A percentile compares a stretch with the other conserved stretches of the same genome.
Evolutionary conservation across 2,888 invertebrate species (phyloP).

Genomic region (Epistrophella euchroma): DNA sequence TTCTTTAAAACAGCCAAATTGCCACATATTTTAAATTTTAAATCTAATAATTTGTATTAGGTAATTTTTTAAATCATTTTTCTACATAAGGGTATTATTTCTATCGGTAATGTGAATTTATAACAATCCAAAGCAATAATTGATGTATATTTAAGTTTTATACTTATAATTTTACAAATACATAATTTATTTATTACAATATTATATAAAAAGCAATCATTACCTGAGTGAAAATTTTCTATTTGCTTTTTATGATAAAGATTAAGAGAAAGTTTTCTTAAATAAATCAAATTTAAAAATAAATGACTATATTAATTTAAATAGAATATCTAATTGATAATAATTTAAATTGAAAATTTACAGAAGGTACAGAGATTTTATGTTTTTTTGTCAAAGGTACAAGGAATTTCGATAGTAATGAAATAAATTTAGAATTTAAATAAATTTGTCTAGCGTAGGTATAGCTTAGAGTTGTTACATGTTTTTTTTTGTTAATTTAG

Average conservation of each 20-base stretch:
- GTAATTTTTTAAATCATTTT: constrained; percentile 13
- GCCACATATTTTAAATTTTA: constrained; percentile 15
- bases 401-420: constrained; percentile 29
- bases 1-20: constrained; percentile 49
- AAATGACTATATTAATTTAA: constrained; percentile 1
- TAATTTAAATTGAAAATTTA: constrained; percentile 9
- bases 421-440: constrained; percentile 53
- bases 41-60: constrained; percentile 7
- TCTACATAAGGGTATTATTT: constrained; percentile 36
- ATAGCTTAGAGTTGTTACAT: constrained; percentile 25
- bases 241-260: constrained; percentile 60
- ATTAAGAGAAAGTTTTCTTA: neutral
- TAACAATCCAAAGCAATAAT: constrained; percentile 57
- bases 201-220: constrained; percentile 64
- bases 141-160: neutral
- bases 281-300: constrained; percentile 25
- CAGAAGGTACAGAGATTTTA: constrained; percentile 55
- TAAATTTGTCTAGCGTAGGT: constrained; percentile 32
- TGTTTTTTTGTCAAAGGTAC: constrained; percentile 3
- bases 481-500: constrained; percentile 20
- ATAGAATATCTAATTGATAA: neutral
- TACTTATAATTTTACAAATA: constrained; percentile 39
- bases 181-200: constrained; percentile 28
- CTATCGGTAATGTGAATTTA: constrained; percentile 50
- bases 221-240: constrained; percentile 73